Evolutionary conservation across 2,888 invertebrate genomes (phyloP), one percentile per base, ranked within the genome.

Genomic region (Limnephilus rhombicus): DNA sequence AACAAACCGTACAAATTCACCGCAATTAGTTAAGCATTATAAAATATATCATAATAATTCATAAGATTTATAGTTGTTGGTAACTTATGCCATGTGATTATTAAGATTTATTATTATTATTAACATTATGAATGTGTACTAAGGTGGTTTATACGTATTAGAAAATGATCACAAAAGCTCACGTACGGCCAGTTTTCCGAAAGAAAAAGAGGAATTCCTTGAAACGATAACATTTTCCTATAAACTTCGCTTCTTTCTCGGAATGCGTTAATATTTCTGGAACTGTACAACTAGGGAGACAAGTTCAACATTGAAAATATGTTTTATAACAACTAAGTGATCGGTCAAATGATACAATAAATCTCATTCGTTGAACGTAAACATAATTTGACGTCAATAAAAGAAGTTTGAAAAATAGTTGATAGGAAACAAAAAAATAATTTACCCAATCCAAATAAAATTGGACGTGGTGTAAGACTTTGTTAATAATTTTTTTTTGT

Each of bases 191-290:
- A 90, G 90, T 90, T 90, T 81, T 82, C 29, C 34, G 49, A 49
- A 18, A 49, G 85, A 91, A 91, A 91, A 91, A 88, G 91, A 41
- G 87, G 49, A 80, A 81, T 31, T 53, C 15, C 83, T 80, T 81
- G 81, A 37, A 88, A 81, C 49, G 91, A 80, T 88, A 80, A 91
- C 82, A 81, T 85, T 91, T 85, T 49, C 34, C 41, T 53, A 49
- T 53, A 91, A 90, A 91, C 53, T 91, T 91, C 9, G 29, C 88
- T 90, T 49, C 49, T 80, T 45, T 53, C 53, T 90, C 53, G 53
- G 31, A 53, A 83, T 49, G 53, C 85, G 91, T 86, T 86, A 91
- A 86, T 91, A 91, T 91, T 80, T 18, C 80, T 24, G n/a, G 12
- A 34, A 34, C 34, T 68, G 5, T 68, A 2, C 11, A 24, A n/a